Evolutionary conservation across 2,888 invertebrate genomes (phyloP).

Genomic region (Scaptomyza reducta): DNA sequence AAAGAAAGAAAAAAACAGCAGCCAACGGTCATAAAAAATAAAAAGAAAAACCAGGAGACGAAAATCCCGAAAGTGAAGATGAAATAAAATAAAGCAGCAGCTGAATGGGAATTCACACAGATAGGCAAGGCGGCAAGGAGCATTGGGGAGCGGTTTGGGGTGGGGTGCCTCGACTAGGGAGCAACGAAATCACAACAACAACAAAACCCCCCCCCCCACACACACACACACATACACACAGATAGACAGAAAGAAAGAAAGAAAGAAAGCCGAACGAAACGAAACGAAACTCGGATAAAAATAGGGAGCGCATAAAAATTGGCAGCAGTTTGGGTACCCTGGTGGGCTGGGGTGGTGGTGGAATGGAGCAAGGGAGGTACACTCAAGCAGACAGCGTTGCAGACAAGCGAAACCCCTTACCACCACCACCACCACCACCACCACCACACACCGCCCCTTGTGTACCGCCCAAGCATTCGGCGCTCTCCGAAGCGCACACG

Average conservation of each 20-base stretch:
- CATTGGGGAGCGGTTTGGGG: neutral
- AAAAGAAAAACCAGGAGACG: conserved; percentile 49
- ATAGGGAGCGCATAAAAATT: conserved; percentile 80
- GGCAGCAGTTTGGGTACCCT: conserved; percentile 69
- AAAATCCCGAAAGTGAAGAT: conserved; percentile 79
- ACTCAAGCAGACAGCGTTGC: conserved; percentile 72
- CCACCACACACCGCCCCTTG: neutral
- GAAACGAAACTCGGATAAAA: conserved; percentile 59
- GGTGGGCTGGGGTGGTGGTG: neutral
- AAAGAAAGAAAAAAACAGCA: conserved; percentile 59
- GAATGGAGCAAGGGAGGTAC: neutral
- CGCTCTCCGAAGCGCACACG: conserved; percentile 29
- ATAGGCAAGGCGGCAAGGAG: conserved; percentile 1
- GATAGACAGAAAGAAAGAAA: conserved; percentile 4
- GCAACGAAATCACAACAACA: conserved; percentile 34
- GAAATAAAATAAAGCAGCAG: conserved; percentile 77
- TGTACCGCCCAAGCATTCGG: conserved; percentile 36
- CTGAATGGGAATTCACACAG: conserved; percentile 51
- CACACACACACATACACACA: neutral
- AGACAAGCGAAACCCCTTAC: conserved; percentile 64
- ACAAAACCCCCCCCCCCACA: neutral
- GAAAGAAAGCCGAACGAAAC: conserved; percentile 41
- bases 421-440: neutral
- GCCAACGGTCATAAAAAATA: conserved; percentile 58
- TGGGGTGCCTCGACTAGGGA: conserved; percentile 33